Evolutionary conservation across 1,140 invertebrate species (phyloP).

Genomic region (Temnothorax nylanderi): DNA sequence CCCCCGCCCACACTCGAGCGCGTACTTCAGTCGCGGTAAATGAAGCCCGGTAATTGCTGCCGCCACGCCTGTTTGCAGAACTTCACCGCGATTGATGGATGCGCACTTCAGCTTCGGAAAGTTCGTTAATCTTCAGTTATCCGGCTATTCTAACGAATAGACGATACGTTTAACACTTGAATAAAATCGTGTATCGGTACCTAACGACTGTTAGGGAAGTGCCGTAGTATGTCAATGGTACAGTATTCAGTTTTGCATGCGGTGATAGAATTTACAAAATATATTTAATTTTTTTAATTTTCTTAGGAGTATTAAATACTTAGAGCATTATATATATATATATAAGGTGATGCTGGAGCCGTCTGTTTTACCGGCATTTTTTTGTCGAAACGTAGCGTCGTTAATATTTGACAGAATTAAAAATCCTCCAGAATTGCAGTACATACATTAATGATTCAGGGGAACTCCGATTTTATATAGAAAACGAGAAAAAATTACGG

Average conservation of each 20-base stretch:
- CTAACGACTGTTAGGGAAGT: not conserved
- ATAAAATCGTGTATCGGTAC: not conserved
- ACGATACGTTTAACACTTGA: not conserved
- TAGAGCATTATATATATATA: too few relatives aligned
- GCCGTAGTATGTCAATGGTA: not conserved
- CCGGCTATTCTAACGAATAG: not conserved
- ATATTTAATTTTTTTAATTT: not conserved
- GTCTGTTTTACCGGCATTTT: too few relatives aligned
- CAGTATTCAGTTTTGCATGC: not conserved
- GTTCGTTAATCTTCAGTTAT: not conserved
- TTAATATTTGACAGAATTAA: too few relatives aligned
- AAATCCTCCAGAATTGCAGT: too few relatives aligned
- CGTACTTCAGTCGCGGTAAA: slow-evolving; percentile 36
- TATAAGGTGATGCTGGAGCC: too few relatives aligned
- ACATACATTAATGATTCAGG: too few relatives aligned
- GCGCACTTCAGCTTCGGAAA: not conserved
- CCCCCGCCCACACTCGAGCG: not conserved
- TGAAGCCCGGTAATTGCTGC: slow-evolving; percentile 26
- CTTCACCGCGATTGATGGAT: slow-evolving; percentile 1
- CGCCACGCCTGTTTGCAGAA: slow-evolving; percentile 20
- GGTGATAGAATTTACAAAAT: not conserved
- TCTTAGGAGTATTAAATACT: not conserved
- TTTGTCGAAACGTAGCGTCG: too few relatives aligned
- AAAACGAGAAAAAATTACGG: too few relatives aligned
- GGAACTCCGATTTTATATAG: too few relatives aligned